Evolutionary conservation across 1,140 invertebrate species (phyloP), one percentile per base, ranked within the genome.

Genomic region (Conopomorpha cramerella): DNA sequence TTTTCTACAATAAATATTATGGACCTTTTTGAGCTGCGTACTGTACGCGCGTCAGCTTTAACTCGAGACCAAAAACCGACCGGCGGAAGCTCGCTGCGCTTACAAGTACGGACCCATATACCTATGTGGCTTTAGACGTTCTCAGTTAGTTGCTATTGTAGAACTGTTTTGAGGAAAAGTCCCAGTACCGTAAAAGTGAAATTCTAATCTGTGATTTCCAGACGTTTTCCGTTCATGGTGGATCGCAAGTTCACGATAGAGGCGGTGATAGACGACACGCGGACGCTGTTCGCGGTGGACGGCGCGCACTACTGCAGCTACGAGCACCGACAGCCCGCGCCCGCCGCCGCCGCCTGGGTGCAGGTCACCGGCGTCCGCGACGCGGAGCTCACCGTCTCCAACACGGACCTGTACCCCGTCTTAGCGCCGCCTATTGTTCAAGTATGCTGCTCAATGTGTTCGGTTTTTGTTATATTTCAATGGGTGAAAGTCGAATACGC

Each of bases 231-330:
- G 3, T 72, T 74, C 39, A 68, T 68, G 56, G 35, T 49, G 19
- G 51, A 56, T 30, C 45, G 49, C 14, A 47, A 45, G 11, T 73
- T 73, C 30, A 61, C 61, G 37, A 51, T 73, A 38, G 68, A 73
- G 36, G 39, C 60, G 10, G 12, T 73, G 15, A 50, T 70, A 2
- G 68, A 65, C 30, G 65, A 73, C 25, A 61, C 56, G 19, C 55
- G 65, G 40, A 59, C 59, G 0, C 33, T 70, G 2, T 72, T 52
- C 49, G 63, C 65, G n/a, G 53, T 67, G 13, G 64, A 76, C 28
- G 71, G 71, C 0, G 51, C 55, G 13, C 60, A 63, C 35, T 76
- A 71, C 34, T 72, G 67, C 42, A 62, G 49, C 34, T 76, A 47
- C 19, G 46, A 41, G 3, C 68, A 73, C 38, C 41, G 68, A 2